phyloP scores from a whole-genome alignment of 92 coral and sea anemone species.

The Bergia puertoricense region DNA sequence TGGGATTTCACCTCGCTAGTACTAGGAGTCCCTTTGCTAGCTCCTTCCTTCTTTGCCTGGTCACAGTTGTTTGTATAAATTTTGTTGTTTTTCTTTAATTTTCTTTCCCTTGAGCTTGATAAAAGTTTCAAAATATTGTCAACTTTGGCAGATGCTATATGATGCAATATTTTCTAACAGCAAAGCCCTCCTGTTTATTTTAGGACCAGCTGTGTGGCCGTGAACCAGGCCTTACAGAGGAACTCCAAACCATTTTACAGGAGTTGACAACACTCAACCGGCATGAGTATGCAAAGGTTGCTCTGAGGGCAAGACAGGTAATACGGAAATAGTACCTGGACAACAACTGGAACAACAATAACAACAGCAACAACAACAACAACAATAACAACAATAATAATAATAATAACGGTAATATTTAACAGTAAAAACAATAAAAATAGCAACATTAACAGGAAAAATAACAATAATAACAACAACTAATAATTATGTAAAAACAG shows the following conservation, averaged over 20 bases:
- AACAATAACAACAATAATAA: neutral
- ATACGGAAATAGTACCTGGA: neutral
- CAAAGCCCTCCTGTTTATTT: neutral
- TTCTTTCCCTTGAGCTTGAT: neutral
- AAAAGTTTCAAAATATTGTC: neutral
- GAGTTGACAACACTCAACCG: slow-evolving; percentile 89
- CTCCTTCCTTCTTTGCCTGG: too few species aligned
- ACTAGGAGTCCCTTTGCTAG: too few species aligned
- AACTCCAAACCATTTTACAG: slow-evolving; percentile 77
- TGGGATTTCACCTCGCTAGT: too few species aligned
- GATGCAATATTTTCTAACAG: neutral
- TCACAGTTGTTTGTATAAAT: too few species aligned
- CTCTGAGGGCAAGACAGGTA: slow-evolving; percentile 96
- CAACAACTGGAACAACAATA: neutral
- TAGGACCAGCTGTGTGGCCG: slow-evolving; percentile 95
- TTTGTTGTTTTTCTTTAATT: too few species aligned
- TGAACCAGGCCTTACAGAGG: slow-evolving; percentile 89
- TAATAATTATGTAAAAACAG: too few species aligned
- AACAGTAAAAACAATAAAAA: neutral
- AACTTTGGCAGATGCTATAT: neutral
- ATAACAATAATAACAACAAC: neutral
- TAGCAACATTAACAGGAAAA: neutral
- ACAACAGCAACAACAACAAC: neutral
- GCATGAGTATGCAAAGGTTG: slow-evolving; percentile 93
- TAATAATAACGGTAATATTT: neutral